Evolutionary conservation across 1,140 invertebrate species (phyloP).

Genomic region (Palaemon carinicauda): DNA sequence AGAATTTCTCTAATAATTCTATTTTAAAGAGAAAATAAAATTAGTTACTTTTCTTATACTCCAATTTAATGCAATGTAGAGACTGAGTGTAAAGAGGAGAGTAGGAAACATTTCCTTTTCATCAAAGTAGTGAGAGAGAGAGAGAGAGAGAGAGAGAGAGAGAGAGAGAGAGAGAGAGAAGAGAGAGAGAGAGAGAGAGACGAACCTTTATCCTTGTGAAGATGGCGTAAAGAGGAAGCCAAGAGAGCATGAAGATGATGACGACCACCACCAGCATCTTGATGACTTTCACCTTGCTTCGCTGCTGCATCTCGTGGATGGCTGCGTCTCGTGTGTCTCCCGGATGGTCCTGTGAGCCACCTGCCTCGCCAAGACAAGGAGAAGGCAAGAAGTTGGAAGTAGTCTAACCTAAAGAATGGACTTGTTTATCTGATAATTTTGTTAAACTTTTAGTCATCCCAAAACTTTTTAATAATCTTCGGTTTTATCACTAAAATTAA

Average conservation of each 20-base stretch:
- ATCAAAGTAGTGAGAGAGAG: background rate
- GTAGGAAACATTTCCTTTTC: constrained; percentile 69
- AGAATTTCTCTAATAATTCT: no score
- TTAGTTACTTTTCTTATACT: no score
- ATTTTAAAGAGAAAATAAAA: no score
- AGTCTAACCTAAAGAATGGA: no score
- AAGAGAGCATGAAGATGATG: constrained; percentile 91
- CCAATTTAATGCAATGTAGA: background rate
- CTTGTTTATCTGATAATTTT: no score
- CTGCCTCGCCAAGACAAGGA: background rate
- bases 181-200: background rate
- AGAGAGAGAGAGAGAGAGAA: background rate
- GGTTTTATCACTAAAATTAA: no score
- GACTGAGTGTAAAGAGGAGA: background rate
- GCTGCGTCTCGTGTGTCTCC: constrained; percentile 90
- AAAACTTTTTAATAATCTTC: no score
- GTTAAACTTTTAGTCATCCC: no score
- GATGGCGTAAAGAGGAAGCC: constrained; percentile 92
- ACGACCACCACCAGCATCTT: constrained; percentile 97
- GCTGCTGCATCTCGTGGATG: constrained; percentile 74
- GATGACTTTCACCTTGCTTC: constrained; percentile 80
- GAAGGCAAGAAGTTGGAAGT: background rate
- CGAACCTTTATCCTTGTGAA: constrained; percentile 40
- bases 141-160: background rate
- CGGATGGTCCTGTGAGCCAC: constrained; percentile 68